Evolutionary conservation across 2,113 vertebrate genomes (phyloP).

Genomic region (Marcusenius ussheri): DNA sequence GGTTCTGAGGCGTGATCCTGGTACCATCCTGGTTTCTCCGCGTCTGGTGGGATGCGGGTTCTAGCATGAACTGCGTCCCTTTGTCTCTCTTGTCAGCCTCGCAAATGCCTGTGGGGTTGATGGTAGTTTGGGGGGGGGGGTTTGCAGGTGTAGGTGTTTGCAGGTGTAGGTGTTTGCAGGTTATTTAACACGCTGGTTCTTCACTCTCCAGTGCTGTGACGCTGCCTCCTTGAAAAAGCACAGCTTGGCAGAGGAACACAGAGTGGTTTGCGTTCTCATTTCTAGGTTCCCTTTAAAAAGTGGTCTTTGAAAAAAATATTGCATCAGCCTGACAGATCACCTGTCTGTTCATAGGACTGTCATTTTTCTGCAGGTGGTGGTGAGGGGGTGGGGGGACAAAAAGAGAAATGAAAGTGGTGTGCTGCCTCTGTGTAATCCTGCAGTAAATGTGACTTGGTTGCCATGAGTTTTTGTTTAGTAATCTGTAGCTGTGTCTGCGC

Average conservation of each 20-base stretch:
- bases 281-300: neutral
- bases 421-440: neutral
- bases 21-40: neutral
- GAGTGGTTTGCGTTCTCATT: neutral
- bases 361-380: neutral
- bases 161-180: neutral
- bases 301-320: neutral
- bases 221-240: neutral
- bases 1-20: neutral
- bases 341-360: neutral
- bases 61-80: neutral
- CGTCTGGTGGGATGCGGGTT: neutral
- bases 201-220: neutral
- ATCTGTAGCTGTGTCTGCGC: neutral
- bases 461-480: neutral
- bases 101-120: neutral
- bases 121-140: neutral
- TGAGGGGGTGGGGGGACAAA: neutral
- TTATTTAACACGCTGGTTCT: neutral
- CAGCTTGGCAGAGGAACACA: neutral
- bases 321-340: neutral
- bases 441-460: neutral
- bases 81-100: neutral
- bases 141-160: neutral
- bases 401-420: neutral